phyloP scores from a whole-genome alignment of 2,888 invertebrate genomes.

The Athalia circularis region DNA sequence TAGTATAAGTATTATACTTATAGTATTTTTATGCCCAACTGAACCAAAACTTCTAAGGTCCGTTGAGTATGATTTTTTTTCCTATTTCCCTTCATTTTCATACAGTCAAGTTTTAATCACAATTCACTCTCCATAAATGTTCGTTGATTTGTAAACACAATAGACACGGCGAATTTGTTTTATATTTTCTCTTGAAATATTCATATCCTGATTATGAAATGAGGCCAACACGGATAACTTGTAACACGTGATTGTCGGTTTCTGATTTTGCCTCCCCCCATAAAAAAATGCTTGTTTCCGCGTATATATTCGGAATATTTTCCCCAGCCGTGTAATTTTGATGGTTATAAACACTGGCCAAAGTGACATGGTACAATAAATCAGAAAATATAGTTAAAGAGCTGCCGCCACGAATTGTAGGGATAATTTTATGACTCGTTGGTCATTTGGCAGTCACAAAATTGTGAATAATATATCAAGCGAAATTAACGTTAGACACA shows the following conservation, averaged over 20 bases:
- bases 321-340: constrained; percentile 9
- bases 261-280: background rate
- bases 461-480: constrained; percentile 35
- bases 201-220: too few relatives aligned
- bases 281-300: background rate
- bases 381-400: constrained; percentile 1
- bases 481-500: constrained; percentile 23
- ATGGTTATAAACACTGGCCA: background rate
- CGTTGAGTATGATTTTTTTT: constrained; percentile 1
- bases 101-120: too few relatives aligned
- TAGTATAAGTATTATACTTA: background rate
- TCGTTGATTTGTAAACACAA: too few relatives aligned
- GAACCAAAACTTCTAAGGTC: background rate
- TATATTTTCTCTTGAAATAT: too few relatives aligned
- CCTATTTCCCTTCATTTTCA: background rate
- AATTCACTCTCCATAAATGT: too few relatives aligned
- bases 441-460: constrained; percentile 3
- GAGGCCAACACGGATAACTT: too few relatives aligned
- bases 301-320: background rate
- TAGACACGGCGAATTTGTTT: too few relatives aligned
- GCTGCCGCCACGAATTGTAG: background rate
- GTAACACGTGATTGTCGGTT: background rate
- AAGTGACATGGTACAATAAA: background rate
- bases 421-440: constrained; percentile 31
- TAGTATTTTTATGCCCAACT: background rate